Evolutionary conservation across 1,140 invertebrate species (phyloP).

Genomic region (Chelonus insularis): DNA sequence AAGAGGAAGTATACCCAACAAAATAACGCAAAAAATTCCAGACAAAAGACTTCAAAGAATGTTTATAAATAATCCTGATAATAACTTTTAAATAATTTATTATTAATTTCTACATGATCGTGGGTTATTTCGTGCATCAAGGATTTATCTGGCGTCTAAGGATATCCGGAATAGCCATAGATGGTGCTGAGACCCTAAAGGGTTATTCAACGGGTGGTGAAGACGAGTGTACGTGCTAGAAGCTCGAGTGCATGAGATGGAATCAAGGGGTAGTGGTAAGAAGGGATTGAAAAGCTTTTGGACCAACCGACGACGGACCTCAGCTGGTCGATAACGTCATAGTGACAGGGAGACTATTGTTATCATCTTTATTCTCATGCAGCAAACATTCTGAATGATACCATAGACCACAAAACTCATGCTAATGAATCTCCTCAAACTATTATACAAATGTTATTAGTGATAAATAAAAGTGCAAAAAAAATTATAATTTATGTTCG

Average conservation of each 20-base stretch:
- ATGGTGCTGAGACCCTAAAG: slow-evolving; percentile 35
- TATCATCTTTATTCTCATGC: no score
- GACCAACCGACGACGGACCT: slow-evolving; percentile 39
- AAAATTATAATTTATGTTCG: no score
- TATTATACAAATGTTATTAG: no score
- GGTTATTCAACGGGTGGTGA: slow-evolving; percentile 34
- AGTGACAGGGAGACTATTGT: slow-evolving; percentile 37
- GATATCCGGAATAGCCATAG: slow-evolving; percentile 17
- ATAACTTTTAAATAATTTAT: background rate
- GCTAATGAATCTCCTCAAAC: no score
- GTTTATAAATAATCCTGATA: slow-evolving; percentile 1
- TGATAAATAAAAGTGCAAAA: no score
- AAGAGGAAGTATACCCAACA: slow-evolving; percentile 9
- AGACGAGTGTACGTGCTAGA: slow-evolving; percentile 29
- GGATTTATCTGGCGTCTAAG: slow-evolving; percentile 7
- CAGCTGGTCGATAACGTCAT: slow-evolving; percentile 47
- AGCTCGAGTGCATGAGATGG: slow-evolving; percentile 29
- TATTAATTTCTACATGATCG: background rate
- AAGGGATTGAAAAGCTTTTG: slow-evolving; percentile 34
- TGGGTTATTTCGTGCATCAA: background rate
- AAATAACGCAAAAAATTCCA: background rate
- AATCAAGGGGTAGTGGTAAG: slow-evolving; percentile 29
- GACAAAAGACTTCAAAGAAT: background rate
- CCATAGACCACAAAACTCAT: no score
- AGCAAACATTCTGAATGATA: no score